Base-by-base conservation (phyloP, 2,888 invertebrate genomes). In the Acholoe squamosa region DNA sequence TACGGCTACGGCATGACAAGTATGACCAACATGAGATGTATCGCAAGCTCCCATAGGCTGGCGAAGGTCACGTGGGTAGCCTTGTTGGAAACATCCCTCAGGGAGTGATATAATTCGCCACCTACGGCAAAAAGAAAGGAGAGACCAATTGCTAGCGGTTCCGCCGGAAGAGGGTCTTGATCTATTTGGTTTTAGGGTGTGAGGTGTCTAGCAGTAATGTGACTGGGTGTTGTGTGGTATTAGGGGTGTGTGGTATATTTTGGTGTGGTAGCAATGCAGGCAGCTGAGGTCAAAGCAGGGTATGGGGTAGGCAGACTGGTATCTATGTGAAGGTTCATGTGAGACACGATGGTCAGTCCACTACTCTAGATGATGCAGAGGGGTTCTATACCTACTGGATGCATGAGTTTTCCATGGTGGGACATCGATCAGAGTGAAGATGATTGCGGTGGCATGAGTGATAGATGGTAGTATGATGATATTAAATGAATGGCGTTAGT, bases 91-190 rank as follows among this genome's bases (percentile, higher is more conserved):
- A 80, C 80, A 31, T 52, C 86, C 14, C 86, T n/a, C 25, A 31
- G 19, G 86, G 86, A 28, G 54, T 54, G 54, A 86, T 28, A 86
- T 28, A 54, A 86, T 52, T 86, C 86, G 86, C 86, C 56, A 52
- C 86, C 86, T 86, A 56, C 54, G 86, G 56, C 86, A 86, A 86
- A 80, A 86, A 56, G 52, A 86, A 56, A 86, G 56, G 54, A 86
- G 86, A 86, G 86, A 56, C 54, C 54, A 43, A 80, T 33, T 34
- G 80, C 80, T 34, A 43, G 80, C 14, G 43, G 34, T 1, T 16
- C 22, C 43, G 33, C 43, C 80, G 43, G 19, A 25, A 33, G 80
- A 80, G 80, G 33, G 33, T 34, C 34, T 22, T n/a, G 7, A 43
- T 43, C 43, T 43, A 43, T 43, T 43, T 43, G 43, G 43, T 43